Evolutionary conservation across 2,113 vertebrate genomes (phyloP).

Genomic region (Recurvirostra avosetta): DNA sequence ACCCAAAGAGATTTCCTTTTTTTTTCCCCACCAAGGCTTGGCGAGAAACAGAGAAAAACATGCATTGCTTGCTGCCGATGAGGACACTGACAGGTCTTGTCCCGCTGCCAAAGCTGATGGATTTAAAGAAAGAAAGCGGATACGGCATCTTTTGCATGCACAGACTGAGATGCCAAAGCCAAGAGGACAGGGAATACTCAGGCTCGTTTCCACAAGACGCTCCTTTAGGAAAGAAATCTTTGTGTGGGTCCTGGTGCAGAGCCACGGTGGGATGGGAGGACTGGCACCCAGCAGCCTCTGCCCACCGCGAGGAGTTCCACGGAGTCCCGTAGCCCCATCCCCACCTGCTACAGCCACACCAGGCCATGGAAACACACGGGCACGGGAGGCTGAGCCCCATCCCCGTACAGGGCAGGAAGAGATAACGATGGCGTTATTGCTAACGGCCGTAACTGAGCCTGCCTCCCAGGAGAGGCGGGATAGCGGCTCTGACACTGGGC

Average conservation of each 20-base stretch:
- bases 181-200: neutral
- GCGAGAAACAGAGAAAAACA: neutral
- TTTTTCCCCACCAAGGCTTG: neutral
- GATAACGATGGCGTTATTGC: neutral
- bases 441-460: accelerated
- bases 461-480: neutral
- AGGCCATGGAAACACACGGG: neutral
- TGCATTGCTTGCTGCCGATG: accelerated
- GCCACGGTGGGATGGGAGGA: accelerated
- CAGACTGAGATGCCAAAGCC: neutral
- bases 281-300: neutral
- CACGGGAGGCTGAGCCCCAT: neutral
- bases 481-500: neutral
- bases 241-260: neutral
- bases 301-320: neutral
- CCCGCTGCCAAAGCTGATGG: neutral
- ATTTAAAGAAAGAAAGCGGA: neutral
- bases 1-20: neutral
- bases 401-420: too few relatives aligned
- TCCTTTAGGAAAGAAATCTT: neutral
- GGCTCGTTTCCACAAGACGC: neutral
- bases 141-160: neutral
- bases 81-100: neutral
- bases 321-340: neutral
- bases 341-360: neutral